These are phyloP conservation scores for Psilopsiagon aurifrons DNA, from an alignment of 2,113 vertebrate species.

Conservation along the genomic window DNA sequence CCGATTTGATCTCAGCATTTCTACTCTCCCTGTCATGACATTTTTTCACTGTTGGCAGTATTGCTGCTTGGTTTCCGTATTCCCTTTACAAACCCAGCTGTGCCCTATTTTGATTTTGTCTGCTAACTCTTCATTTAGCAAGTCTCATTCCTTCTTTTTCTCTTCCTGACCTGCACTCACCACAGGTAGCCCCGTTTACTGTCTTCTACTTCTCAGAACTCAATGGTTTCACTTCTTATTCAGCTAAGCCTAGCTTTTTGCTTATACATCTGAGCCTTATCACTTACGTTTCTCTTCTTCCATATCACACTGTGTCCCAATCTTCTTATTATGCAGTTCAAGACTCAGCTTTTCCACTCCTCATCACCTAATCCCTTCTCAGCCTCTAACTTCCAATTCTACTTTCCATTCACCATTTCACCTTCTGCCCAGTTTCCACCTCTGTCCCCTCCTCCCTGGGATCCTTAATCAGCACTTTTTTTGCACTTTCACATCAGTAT, in stretches of 20 bases:
- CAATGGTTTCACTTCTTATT: background rate
- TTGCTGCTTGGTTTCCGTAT: background rate
- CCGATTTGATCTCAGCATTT: background rate
- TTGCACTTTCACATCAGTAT: background rate
- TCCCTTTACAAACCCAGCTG: background rate
- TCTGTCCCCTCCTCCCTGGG: background rate
- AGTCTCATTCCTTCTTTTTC: background rate
- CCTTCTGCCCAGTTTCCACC: background rate
- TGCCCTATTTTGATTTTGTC: background rate
- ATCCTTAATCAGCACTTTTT: background rate
- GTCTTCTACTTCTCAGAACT: background rate
- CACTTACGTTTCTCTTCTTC: background rate
- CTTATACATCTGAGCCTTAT: background rate
- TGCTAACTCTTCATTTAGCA: background rate
- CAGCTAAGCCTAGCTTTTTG: background rate
- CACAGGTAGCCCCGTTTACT: background rate
- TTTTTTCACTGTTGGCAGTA: rapidly evolving
- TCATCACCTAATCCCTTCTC: background rate
- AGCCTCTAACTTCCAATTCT: background rate
- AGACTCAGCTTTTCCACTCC: background rate
- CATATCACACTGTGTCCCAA: background rate
- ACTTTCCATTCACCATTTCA: background rate
- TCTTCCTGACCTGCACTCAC: background rate
- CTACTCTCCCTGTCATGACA: background rate
- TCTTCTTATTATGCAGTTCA: background rate